A percentile compares a stretch with the other conserved stretches of the same genome.
These are phyloP conservation scores for Corythornis madagascariensis DNA, from an alignment of 2,113 vertebrate species.

Conservation along the genomic window DNA sequence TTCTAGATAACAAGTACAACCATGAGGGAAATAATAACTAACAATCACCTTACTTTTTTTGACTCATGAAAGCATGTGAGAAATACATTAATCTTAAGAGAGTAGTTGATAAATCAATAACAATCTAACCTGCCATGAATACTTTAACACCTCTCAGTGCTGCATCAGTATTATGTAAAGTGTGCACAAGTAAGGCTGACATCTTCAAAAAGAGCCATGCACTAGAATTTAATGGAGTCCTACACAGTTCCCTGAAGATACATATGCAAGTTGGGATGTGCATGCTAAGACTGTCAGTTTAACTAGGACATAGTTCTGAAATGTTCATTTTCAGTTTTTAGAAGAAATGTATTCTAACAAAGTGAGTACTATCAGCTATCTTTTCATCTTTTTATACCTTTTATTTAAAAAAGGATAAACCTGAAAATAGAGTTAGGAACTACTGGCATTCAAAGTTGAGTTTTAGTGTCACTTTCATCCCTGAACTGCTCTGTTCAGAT, in stretches of 20 bases:
- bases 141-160: neutral
- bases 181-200: neutral
- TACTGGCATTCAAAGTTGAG: neutral
- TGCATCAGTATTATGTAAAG: neutral
- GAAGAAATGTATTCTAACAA: neutral
- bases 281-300: neutral
- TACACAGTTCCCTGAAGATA: neutral
- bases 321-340: neutral
- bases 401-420: neutral
- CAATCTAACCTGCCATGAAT: neutral
- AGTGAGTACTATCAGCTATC: neutral
- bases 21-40: neutral
- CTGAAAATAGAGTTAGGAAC: neutral
- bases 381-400: neutral
- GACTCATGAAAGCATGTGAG: neutral
- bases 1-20: neutral
- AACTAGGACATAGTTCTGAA: neutral
- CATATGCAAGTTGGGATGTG: neutral
- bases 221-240: neutral
- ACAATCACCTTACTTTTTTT: neutral
- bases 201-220: neutral
- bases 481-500: neutral
- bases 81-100: neutral
- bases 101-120: neutral
- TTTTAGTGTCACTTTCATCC: neutral